Evolutionary conservation across 2,888 invertebrate species (phyloP), one percentile per base, ranked within the genome.

Genomic region (Papilio elwesi): DNA sequence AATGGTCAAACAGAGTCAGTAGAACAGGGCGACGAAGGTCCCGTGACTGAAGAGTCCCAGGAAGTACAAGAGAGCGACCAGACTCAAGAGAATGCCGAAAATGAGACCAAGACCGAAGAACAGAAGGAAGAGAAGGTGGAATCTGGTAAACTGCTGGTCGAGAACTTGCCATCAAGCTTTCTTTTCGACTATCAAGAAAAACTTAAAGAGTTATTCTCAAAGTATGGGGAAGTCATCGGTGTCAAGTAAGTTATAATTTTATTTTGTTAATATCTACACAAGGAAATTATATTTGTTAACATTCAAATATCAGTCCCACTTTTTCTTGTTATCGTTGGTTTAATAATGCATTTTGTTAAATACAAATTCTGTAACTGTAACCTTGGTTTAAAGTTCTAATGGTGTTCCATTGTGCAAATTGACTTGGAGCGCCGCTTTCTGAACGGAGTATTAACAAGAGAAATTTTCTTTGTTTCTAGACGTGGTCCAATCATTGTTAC

Each of bases 401-500:
- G 81, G 68, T 82, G 87, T 87, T 87, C 87, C 82, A 84, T 85
- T 82, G 82, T 85, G 90, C 83, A 75, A 87, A 82, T 78, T 76
- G 87, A 85, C 87, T 84, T 83, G 76, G 87, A 85, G 84, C 82
- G 75, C 78, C 78, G 75, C 78, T 82, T 84, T 81, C 78, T 78
- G 81, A 84, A 83, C 86, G 89, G 89, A 91, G 87, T 88, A 92
- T 92, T 93, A 93, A 93, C 85, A 81, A 88, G 86, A 87, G 87
- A 87, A 85, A 88, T 90, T 91, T 92, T 92, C 89, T 93, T 93
- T 92, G 88, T 93, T 93, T 93, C 90, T 93, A 93, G 93, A 93
- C 93, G 93, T 93, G 93, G 93, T 93, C 93, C 93, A 90, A 93
- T 93, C 92, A 91, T 93, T 91, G 93, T 93, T 85, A 93, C 93